These are phyloP conservation scores for Masnerella sp. DNA, from an alignment of 2,888 invertebrate genomes.

Conservation along the genomic window DNA sequence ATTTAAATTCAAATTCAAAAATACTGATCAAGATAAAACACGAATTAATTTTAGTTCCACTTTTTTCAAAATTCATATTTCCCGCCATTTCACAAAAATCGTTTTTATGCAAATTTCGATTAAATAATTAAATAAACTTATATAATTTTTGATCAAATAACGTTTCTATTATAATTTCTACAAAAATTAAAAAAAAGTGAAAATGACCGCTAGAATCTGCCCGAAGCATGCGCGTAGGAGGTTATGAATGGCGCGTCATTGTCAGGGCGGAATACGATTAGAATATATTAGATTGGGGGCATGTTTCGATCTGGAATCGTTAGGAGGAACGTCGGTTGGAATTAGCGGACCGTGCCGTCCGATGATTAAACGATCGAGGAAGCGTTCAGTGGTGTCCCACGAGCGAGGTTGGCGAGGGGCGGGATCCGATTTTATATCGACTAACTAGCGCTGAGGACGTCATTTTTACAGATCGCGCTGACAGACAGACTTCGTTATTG, in stretches of 20 bases:
- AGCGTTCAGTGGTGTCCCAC: constrained; percentile 23
- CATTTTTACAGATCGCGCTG: neutral
- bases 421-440: constrained; percentile 14
- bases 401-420: constrained; percentile 21
- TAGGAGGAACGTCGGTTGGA: constrained; percentile 28
- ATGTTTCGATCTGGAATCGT: constrained; percentile 27
- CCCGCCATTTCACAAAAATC: too few species aligned
- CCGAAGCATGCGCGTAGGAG: too few species aligned
- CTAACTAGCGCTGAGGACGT: constrained; percentile 21
- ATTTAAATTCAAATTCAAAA: too few species aligned
- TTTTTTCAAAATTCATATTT: too few species aligned
- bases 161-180: too few species aligned
- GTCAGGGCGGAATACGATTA: constrained; percentile 77
- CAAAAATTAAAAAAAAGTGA: too few species aligned
- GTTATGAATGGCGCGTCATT: constrained; percentile 76
- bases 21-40: too few species aligned
- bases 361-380: constrained; percentile 34
- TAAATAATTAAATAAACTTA: too few species aligned
- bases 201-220: too few species aligned
- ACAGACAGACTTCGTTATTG: constrained; percentile 2
- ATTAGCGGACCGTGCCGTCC: constrained; percentile 23
- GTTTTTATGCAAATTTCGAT: too few species aligned
- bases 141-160: too few species aligned
- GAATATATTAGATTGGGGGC: constrained; percentile 71
- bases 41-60: too few species aligned